Base-by-base conservation (phyloP, 1,140 invertebrate genomes). In the Leptinotarsa lineolata region DNA sequence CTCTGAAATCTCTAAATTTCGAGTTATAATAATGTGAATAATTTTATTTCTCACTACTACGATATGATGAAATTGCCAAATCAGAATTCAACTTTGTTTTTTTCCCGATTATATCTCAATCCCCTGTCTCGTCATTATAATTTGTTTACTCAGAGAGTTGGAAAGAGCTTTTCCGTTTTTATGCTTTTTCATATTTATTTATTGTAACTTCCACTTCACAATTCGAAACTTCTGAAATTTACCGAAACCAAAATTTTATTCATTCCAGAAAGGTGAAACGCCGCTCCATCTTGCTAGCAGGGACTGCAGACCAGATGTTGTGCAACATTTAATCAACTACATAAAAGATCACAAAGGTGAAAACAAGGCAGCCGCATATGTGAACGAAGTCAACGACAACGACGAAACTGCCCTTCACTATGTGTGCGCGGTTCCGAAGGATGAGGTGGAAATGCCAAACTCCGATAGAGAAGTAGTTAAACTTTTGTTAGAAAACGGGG, bases 341-440 rank as follows among this genome's bases (percentile, higher is more conserved):
- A 93, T 96, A 0, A 94, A 93, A 80, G 89, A 90, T 39, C 90
- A 89, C 63, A 90, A 91, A 77, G 92, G 92, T 0, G 86, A 89
- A 58, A 92, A 91, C 59, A 88, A 90, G 58, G 91, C 92, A 3
- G 91, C 89, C 3, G 82, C 87, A 13, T 95, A 95, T 79, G 91
- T 96, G 11, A 95, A 96, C 79, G 89, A 91, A 74, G 86, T 93
- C 11, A 95, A 94, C 61, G 91, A 97, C 85, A 94, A 97, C 74
- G 97, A 97, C 11, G 96, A 97, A 74, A 97, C 93, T 68, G 92
- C 95, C 0, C 86, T 99, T 11, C 98, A 99, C 86, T 98, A 93
- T 79, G 91, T 92, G 5, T 93, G 92, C 70, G 90, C 93, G 83
- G 92, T 94, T 68, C 91, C 90, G 12, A 94, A 93, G 80, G 87